Percentiles rank a stretch among this genome's conserved stretches.
Evolutionary conservation across 1,140 invertebrate species (phyloP).

Genomic region (Periplaneta americana): DNA sequence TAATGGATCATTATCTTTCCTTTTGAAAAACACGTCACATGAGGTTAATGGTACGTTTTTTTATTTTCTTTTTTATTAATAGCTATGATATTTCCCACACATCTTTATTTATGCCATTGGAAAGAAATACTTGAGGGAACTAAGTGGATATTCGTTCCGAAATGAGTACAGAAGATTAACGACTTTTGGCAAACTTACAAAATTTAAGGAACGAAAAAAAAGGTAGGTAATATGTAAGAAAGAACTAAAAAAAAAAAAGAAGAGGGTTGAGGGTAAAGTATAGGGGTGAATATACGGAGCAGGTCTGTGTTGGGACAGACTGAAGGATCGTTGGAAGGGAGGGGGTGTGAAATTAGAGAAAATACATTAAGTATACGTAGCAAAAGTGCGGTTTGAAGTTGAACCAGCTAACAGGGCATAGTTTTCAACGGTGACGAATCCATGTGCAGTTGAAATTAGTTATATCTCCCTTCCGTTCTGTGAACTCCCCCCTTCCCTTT

Average conservation of each 20-base stretch:
- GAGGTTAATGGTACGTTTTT: no score
- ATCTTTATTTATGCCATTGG: no score
- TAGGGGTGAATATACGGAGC: not conserved
- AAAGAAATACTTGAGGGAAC: no score
- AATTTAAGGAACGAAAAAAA: not conserved
- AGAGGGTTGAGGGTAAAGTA: not conserved
- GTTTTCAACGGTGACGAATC: not conserved
- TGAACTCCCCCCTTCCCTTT: not conserved
- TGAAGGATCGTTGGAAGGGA: not conserved
- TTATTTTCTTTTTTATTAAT: no score
- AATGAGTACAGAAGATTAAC: not conserved
- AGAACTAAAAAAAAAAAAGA: not conserved
- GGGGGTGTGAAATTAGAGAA: not conserved
- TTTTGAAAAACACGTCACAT: no score
- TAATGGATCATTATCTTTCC: no score
- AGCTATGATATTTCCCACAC: no score
- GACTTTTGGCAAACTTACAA: not conserved
- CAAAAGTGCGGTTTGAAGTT: not conserved
- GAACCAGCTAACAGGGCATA: not conserved
- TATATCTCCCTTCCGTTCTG: not conserved
- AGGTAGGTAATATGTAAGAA: not conserved
- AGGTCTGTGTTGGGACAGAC: no score
- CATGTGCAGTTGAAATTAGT: not conserved
- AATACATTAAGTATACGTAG: not conserved
- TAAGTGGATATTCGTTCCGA: not conserved